phyloP scores from a whole-genome alignment of 23 tunicate genomes.

The Ascidia mentula region DNA sequence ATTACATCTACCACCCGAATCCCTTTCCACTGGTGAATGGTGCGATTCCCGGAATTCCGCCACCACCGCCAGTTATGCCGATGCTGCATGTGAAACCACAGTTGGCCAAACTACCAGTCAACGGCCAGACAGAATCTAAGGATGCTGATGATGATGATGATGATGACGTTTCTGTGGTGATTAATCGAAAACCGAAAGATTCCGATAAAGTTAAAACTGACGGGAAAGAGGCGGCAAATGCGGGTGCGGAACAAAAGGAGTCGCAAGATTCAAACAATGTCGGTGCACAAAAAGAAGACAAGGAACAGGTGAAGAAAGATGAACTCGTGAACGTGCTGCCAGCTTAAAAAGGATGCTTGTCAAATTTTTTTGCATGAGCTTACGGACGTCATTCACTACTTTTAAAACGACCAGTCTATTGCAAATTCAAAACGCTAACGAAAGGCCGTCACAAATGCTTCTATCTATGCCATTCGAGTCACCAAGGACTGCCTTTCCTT shows the following conservation, averaged over 20 bases:
- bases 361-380: neutral
- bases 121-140: neutral
- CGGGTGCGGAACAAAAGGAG: neutral
- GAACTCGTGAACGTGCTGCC: neutral
- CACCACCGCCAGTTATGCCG: constrained; percentile 32
- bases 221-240: neutral
- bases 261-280: neutral
- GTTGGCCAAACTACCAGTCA: neutral
- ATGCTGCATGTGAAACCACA: constrained; percentile 14
- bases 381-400: too few species aligned
- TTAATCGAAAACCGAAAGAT: neutral
- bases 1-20: constrained; percentile 31
- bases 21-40: constrained; percentile 38
- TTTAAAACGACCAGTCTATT: neutral
- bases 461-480: neutral
- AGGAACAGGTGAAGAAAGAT: neutral
- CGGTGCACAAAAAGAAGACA: neutral
- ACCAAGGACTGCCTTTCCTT: neutral
- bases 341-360: neutral
- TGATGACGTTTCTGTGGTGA: constrained; percentile 8
- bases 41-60: constrained; percentile 40
- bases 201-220: neutral
- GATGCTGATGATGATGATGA: neutral
- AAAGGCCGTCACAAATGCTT: neutral
- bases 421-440: neutral